Base-by-base conservation (phyloP, 2,113 vertebrate species). In the Redunca redunca region DNA sequence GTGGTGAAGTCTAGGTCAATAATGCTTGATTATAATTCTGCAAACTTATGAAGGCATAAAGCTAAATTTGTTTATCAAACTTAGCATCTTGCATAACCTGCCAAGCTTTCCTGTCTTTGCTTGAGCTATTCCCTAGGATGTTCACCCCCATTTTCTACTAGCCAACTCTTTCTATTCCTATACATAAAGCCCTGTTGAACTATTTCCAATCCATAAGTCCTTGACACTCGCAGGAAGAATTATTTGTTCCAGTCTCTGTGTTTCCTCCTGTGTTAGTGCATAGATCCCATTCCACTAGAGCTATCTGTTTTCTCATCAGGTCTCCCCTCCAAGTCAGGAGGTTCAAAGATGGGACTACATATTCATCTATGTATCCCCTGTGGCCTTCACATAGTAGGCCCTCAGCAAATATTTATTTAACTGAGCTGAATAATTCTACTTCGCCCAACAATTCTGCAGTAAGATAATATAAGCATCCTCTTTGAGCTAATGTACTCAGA, bases 401-500 rank as follows among this genome's bases (percentile, higher is more conserved):
- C 52, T 93, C n/a, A 80, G 80, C 4, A 84, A 92, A 67, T 84
- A 94, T 64, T 43, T 88, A 48, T 93, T 80, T 97, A 43, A 74
- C 13, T 78, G 62, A 90, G 88, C 33, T 53, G 67, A 88, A 91
- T 81, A 90, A 48, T 80, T 87, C 82, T 62, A 53, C 50, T 85
- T 90, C 58, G 40, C 77, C 77, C 86, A 64, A 28, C 3, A 64
- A 58, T n/a, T 60, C 71, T 77, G 60, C 71, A 80, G 80, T 58
- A 78, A 43, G 57, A 86, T 96, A 95, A 96, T 74, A 25, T 89
- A 93, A 96, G 96, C 96, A 80, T 95, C 62, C 52, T 96, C n/a
- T 97, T 64, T 89, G 89, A 97, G 94, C 89, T 93, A 78, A 95
- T 91, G 50, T 43, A 93, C 95, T 96, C 60, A 83, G 78, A 94